phyloP scores from a whole-genome alignment of 2,888 invertebrate genomes.

The Spisula subtruncata region DNA sequence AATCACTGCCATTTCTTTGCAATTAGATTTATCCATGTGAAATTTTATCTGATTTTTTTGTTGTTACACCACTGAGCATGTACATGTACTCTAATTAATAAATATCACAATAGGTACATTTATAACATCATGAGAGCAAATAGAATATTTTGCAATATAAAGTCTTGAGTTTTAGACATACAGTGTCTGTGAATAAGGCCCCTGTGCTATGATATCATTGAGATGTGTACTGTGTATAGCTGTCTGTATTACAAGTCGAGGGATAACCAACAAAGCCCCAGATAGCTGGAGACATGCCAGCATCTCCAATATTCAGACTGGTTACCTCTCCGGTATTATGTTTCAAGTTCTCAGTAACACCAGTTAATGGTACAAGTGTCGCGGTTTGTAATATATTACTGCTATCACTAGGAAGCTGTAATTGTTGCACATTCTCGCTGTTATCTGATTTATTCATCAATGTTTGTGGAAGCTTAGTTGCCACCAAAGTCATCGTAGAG shows the following conservation, averaged over 20 bases:
- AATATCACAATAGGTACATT: too few relatives aligned
- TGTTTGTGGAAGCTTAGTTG: conserved; percentile 28
- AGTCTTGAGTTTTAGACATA: too few relatives aligned
- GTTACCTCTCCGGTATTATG: not conserved
- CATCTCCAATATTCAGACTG: not conserved
- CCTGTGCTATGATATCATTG: not conserved
- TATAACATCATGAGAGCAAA: too few relatives aligned
- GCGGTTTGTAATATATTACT: conserved; percentile 38
- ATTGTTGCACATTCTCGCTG: not conserved
- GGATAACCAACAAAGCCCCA: conserved; percentile 64
- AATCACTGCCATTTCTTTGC: too few relatives aligned
- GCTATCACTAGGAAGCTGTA: conserved; percentile 31
- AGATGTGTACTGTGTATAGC: conserved; percentile 40
- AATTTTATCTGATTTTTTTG: too few relatives aligned
- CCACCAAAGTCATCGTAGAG: conserved; percentile 43
- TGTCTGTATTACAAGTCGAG: conserved; percentile 35
- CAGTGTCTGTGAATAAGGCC: too few relatives aligned
- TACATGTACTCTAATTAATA: too few relatives aligned
- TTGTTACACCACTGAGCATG: too few relatives aligned
- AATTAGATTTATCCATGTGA: too few relatives aligned
- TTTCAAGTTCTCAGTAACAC: conserved; percentile 31
- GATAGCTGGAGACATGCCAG: conserved; percentile 45
- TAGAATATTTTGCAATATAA: too few relatives aligned
- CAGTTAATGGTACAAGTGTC: conserved; percentile 32
- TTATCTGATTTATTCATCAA: conserved; percentile 21